Evolutionary conservation across 2,888 invertebrate genomes (phyloP), one percentile per base, ranked within the genome.

Genomic region (Hypena proboscidalis): DNA sequence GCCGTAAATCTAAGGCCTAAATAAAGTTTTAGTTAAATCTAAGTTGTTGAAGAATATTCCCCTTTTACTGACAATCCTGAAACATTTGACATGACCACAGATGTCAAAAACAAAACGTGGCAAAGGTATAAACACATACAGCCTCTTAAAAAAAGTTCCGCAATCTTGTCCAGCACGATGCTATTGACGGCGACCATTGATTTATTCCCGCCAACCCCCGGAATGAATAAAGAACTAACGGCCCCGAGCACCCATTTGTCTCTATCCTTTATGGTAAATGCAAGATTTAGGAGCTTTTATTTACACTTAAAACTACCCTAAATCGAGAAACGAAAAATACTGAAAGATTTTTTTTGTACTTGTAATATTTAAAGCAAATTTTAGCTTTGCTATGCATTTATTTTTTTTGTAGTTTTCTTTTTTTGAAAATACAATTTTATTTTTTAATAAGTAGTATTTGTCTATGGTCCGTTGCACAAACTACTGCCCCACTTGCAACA

Each of bases 221-320:
- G 80, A 79, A 84, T 84, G 85, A 84, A 87, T 85, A 86, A 85
- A 78, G 76, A 74, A 83, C 67, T 56, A 65, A 67, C 73, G 74
- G 72, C 71, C 67, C 68, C 61, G 50, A 70, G 73, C 66, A 68
- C 58, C 81, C 80, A 88, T 89, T 87, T 85, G 81, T 89, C 85
- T 87, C 76, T 75, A 83, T 85, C 83, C 82, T 83, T 80, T 83
- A 77, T 81, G 77, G 80, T 80, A 84, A 88, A 85, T 78, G 80
- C 60, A 67, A 83, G 83, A 85, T 85, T 86, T 86, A 85, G 73
- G 75, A 66, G 74, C 58, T 72, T 74, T 77, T 77, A 69, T 69
- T 68, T 74, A 65, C 67, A 57, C 9, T 36, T 49, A 50, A 62
- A 47, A 57, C 20, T 17, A 17, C 9, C 22, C 26, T 32, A 22